These are phyloP conservation scores for Brachypterus glaber DNA, from an alignment of 2,888 invertebrate species.

Conservation along the genomic window DNA sequence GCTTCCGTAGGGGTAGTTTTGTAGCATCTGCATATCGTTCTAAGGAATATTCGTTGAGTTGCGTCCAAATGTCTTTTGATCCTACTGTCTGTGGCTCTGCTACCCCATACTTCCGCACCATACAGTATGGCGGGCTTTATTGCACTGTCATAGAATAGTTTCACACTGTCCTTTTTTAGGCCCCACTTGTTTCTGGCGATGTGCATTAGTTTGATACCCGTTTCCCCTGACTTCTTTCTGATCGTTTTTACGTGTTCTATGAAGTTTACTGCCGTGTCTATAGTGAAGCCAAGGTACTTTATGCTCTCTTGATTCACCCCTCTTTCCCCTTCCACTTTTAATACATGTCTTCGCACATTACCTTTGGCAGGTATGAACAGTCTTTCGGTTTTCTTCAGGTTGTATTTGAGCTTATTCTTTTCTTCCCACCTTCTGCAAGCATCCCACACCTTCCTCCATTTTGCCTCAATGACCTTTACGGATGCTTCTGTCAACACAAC, in stretches of 20 bases:
- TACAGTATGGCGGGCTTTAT: constrained; percentile 16
- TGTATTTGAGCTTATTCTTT: constrained; percentile 10
- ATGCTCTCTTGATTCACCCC: background rate
- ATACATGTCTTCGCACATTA: constrained; percentile 2
- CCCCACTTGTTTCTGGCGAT: constrained; percentile 7
- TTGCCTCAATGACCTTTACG: constrained; percentile 9
- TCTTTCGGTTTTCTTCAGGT: constrained; percentile 9
- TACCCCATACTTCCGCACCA: constrained; percentile 13
- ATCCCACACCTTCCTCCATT: constrained; percentile 13
- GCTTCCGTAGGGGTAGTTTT: constrained; percentile 15
- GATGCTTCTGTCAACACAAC: constrained; percentile 12
- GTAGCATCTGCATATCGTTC: constrained; percentile 17
- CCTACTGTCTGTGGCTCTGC: constrained; percentile 9
- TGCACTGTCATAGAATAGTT: constrained; percentile 9
- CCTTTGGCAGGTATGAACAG: constrained; percentile 5
- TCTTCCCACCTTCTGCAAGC: constrained; percentile 12
- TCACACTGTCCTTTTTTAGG: constrained; percentile 6
- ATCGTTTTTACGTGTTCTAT: background rate
- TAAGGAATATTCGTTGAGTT: constrained; percentile 15
- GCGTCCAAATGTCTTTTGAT: constrained; percentile 16
- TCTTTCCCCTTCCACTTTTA: constrained; percentile 3
- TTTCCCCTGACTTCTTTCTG: constrained; percentile 1
- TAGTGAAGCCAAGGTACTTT: background rate
- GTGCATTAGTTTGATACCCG: constrained; percentile 2
- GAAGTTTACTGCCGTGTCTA: background rate